Evolutionary conservation across 2,113 vertebrate genomes (phyloP).

Genomic region (Thryonomys swinderianus): DNA sequence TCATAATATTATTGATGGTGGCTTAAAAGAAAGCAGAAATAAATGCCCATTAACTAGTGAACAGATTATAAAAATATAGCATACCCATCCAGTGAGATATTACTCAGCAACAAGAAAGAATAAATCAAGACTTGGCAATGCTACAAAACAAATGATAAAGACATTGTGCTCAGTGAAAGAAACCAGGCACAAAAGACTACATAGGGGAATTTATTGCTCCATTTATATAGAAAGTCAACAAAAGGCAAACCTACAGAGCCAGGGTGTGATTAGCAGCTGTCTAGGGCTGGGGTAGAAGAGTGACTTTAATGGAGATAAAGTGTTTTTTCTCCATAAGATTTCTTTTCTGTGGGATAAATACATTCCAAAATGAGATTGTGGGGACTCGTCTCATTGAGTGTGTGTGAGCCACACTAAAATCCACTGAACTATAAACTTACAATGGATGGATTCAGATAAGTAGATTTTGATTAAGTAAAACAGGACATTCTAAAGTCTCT

Average conservation of each 20-base stretch:
- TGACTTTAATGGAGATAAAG: background rate
- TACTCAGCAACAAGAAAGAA: background rate
- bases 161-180: background rate
- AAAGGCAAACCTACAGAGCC: background rate
- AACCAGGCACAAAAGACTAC: background rate
- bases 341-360: background rate
- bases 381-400: too few species aligned
- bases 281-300: background rate
- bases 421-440: background rate
- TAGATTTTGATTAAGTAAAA: background rate
- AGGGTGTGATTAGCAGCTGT: background rate
- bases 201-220: background rate
- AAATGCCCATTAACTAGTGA: background rate
- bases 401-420: background rate
- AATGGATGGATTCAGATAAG: background rate
- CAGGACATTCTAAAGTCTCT: background rate
- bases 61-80: background rate
- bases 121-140: background rate
- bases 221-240: slow-evolving; percentile 8
- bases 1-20: background rate
- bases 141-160: background rate
- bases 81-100: background rate
- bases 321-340: background rate
- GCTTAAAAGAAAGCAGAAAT: background rate
- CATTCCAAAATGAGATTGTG: background rate